Evolutionary conservation across 2,113 vertebrate genomes (phyloP).

Genomic region (Coreoperca whiteheadi): DNA sequence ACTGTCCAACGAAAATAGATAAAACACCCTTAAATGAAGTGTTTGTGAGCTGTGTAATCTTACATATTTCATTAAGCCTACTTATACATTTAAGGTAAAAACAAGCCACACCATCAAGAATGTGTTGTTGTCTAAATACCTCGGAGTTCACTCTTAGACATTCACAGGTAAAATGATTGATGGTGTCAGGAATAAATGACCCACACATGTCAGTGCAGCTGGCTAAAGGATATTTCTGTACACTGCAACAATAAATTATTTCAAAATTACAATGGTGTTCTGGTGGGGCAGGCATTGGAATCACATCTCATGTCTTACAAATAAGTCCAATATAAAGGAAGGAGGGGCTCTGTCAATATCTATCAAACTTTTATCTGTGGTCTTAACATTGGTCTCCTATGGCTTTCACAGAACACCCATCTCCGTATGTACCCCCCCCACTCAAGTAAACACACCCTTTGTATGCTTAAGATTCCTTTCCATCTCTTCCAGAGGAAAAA

Average conservation of each 20-base stretch:
- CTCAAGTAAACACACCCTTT: conserved; percentile 51
- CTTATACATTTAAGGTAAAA: conserved; percentile 35
- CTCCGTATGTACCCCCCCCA: conserved; percentile 20
- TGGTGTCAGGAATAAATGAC: conserved; percentile 42
- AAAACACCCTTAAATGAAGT: conserved; percentile 19
- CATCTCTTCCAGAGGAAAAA: conserved; percentile 47
- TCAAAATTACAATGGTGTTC: conserved; percentile 35
- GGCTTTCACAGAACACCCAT: conserved; percentile 43
- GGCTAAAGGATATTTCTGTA: conserved; percentile 35
- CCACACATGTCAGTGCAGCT: conserved; percentile 39
- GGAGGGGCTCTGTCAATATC: conserved; percentile 10
- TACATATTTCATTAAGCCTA: conserved; percentile 24
- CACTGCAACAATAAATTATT: conserved; percentile 25
- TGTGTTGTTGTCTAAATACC: conserved; percentile 36
- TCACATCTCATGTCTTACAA: conserved; percentile 35
- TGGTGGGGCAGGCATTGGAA: conserved; percentile 14
- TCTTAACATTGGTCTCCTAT: conserved; percentile 62
- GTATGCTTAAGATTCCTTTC: conserved; percentile 47
- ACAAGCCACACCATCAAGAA: conserved; percentile 43
- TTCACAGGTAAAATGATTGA: conserved; percentile 1
- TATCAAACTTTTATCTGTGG: conserved; percentile 25
- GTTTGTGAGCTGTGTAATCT: conserved; percentile 21
- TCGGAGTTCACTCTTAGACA: conserved; percentile 1
- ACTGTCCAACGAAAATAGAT: conserved; percentile 7
- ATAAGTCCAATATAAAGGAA: conserved; percentile 40